Evolutionary conservation across 2,888 invertebrate species (phyloP).

Genomic region (Tricholauxania praeusta): DNA sequence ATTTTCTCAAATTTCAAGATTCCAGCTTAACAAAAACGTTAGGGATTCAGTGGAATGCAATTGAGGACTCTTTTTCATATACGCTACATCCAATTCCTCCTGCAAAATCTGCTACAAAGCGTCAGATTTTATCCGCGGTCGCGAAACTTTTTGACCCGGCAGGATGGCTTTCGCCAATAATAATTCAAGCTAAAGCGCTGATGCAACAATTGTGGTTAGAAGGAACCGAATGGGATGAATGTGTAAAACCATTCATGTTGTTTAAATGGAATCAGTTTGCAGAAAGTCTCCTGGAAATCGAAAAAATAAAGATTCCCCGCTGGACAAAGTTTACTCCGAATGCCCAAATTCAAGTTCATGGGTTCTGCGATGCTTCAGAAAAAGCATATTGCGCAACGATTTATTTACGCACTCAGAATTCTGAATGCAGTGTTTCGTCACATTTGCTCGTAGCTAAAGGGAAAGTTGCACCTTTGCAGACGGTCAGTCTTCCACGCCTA

Average conservation of each 20-base stretch:
- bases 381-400: neutral
- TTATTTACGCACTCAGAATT: neutral
- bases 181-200: slow-evolving; percentile 33
- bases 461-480: slow-evolving; percentile 1
- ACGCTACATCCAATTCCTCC: neutral
- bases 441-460: neutral
- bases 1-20: slow-evolving; percentile 22
- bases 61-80: slow-evolving; percentile 25
- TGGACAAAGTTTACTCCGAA: slow-evolving; percentile 18
- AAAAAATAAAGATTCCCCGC: no score
- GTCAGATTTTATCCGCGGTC: slow-evolving; percentile 14
- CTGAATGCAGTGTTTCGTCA: neutral
- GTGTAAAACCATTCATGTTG: neutral
- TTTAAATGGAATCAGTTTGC: slow-evolving; percentile 17
- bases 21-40: slow-evolving; percentile 25
- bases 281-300: no score
- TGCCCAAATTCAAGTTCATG: slow-evolving; percentile 23
- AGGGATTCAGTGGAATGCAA: slow-evolving; percentile 33
- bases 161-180: slow-evolving; percentile 33
- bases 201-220: slow-evolving; percentile 40
- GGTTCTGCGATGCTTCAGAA: slow-evolving; percentile 33
- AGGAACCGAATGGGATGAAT: slow-evolving; percentile 35
- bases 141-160: slow-evolving; percentile 29
- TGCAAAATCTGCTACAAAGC: neutral
- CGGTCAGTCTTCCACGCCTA: neutral